Base-by-base conservation (phyloP, 2,888 invertebrate species). In the Archips crataeganus region DNA sequence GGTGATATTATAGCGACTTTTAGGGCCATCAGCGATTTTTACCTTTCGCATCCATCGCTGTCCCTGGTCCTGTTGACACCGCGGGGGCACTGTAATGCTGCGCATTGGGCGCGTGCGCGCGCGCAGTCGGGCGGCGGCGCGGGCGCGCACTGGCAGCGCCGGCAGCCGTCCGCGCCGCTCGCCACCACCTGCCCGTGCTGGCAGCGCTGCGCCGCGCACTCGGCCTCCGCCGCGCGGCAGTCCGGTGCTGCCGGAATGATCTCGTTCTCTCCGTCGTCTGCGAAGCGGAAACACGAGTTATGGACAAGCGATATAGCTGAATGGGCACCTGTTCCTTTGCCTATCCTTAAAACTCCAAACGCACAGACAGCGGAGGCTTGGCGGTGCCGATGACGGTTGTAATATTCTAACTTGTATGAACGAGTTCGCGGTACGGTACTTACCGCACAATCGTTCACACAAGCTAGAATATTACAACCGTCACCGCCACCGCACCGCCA, bases 161-260 rank as follows among this genome's bases (percentile, higher is more conserved):
- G 95, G 87, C 98, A 98, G 81, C 51, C 67, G 32, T 72, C 62
- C 3, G 67, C 13, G 2, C 39, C 39, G 13, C 62, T 67, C 45
- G 84, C 97, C 67, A 95, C 94, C 71, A 95, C 95, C 82, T 98
- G 97, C 42, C 96, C 96, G 83, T 97, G 97, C 4, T 96, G 95
- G 88, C 98, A 98, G 11, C 95, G 95, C 15, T 97, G 85, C 0
- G 89, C 87, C 0, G 88, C 88, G 83, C 98, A 98, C 81, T 97
- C 96, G 34, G 95, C 95, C 61, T 95, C 95, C 51, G 86, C 88
- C 68, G 94, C 93, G 82, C 97, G 97, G 63, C 92, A 92, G 0
- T 80, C 80, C 9, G 79, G 8, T 6, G 66, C 54, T 75, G 79
- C 34, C 9, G 71, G 64, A 75, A 90, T 89, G 3, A 87, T 87